Conservation (phyloP, 1,140 invertebrate species). For the Epicauta chinensis region DNA sequence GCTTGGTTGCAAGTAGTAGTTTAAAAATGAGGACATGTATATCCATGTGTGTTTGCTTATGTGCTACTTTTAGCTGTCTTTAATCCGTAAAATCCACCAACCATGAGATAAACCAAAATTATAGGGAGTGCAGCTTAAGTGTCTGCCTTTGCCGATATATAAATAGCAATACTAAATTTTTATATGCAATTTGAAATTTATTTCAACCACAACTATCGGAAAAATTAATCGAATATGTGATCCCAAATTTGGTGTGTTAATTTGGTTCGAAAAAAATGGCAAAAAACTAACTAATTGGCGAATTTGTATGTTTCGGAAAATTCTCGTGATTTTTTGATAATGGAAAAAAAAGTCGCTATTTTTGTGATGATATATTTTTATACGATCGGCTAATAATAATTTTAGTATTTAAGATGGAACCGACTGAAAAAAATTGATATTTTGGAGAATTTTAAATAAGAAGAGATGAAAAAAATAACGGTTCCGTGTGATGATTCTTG, state of each 20-base stretch:
- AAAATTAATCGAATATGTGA: background rate
- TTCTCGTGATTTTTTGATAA: slow-evolving; percentile 9
- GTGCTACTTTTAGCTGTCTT: slow-evolving; percentile 23
- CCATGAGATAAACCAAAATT: slow-evolving; percentile 26
- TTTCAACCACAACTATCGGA: background rate
- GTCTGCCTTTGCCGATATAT: no score
- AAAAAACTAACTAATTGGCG: slow-evolving; percentile 10
- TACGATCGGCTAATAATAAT: slow-evolving; percentile 23
- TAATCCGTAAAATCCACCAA: slow-evolving; percentile 26
- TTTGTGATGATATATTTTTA: slow-evolving; percentile 40
- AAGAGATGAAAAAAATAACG: slow-evolving; percentile 13
- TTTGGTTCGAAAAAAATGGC: background rate
- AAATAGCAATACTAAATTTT: no score
- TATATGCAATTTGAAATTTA: background rate
- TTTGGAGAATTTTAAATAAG: background rate
- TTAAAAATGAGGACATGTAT: slow-evolving; percentile 25
- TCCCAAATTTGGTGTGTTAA: background rate
- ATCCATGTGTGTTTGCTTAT: slow-evolving; percentile 28
- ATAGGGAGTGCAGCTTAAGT: background rate
- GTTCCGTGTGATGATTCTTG: slow-evolving; percentile 28
- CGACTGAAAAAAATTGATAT: slow-evolving; percentile 5
- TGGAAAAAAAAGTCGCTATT: slow-evolving; percentile 18
- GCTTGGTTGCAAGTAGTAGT: slow-evolving; percentile 34
- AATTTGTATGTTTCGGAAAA: slow-evolving; percentile 3
- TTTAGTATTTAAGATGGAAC: slow-evolving; percentile 12